A percentile compares a stretch with the other conserved stretches of the same genome.
phyloP scores from a whole-genome alignment of 2,113 vertebrate genomes.

The Callionymus lyra region DNA sequence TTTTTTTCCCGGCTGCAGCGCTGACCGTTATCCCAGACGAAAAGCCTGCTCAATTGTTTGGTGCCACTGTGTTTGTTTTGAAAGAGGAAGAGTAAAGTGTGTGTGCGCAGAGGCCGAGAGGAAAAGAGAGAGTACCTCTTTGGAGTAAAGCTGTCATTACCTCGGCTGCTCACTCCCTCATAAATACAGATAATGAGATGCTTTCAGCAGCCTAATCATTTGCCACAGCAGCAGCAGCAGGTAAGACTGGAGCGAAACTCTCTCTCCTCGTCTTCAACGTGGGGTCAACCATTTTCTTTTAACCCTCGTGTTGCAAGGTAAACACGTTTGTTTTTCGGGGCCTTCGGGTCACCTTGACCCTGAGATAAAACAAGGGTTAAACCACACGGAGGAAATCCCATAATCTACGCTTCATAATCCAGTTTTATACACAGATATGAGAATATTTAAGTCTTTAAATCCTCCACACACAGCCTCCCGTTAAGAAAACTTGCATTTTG shows the following conservation, averaged over 20 bases:
- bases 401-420: too few species aligned
- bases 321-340: too few species aligned
- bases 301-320: too few species aligned
- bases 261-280: constrained; percentile 33
- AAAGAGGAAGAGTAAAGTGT: background rate
- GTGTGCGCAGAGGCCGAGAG: constrained; percentile 3
- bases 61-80: constrained; percentile 3
- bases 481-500: too few species aligned
- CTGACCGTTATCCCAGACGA: background rate
- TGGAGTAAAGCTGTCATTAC: constrained; percentile 66
- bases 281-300: background rate
- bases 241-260: constrained; percentile 45
- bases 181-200: constrained; percentile 70
- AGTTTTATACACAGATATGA: too few species aligned
- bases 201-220: constrained; percentile 69
- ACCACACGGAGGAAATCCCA: too few species aligned
- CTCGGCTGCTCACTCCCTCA: constrained; percentile 55
- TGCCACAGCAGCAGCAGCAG: constrained; percentile 47
- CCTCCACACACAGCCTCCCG: too few species aligned
- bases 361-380: too few species aligned
- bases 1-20: too few species aligned
- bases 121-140: constrained; percentile 47
- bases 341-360: too few species aligned
- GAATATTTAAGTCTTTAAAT: too few species aligned
- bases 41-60: background rate